Base-by-base conservation (phyloP, 2,888 invertebrate species). In the Drosophila robusta region DNA sequence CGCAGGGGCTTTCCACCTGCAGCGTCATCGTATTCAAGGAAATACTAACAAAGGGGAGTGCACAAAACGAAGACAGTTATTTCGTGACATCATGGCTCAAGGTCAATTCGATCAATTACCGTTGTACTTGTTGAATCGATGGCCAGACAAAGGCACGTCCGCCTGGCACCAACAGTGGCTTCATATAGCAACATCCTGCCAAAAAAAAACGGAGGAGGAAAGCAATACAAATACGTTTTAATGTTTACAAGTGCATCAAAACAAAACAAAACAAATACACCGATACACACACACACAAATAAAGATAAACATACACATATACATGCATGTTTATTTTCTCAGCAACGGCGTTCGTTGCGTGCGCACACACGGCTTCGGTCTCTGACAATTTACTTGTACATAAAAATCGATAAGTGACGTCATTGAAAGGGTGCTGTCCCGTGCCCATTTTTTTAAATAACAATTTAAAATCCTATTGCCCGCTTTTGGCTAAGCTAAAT, bases 61-160 rank as follows among this genome's bases (percentile, higher is more conserved):
- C n/a, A 16, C n/a, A 9, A 44, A 34, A 11, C 14, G 34, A 26
- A 42, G 0, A 44, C n/a, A n/a, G 14, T 54, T 39, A 32, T 26
- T 42, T 5, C 8, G 7, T 60, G 58, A 67, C 58, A 58, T 62
- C 57, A 66, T 44, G 18, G 26, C 14, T 34, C n/a, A 74, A 60
- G 56, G 69, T 67, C 49, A 47, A 58, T 38, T 64, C 11, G 38
- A 69, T 70, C 52, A 66, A 63, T 54, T 92, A 95, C 95, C 95
- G 95, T 92, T 97, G 97, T 58, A 97, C 96, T 92, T 94, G 95
- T 91, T 97, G 97, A 75, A 99, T 94, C 8, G 96, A 94, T 4
- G 99, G 99, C 98, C 98, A 98, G 14, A 99, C 98, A 93, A 99
- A 99, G 24, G 98, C 98, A 56, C 99, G 94, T 9, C 99, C 99